A percentile compares a stretch with the other conserved stretches of the same genome.
These are phyloP conservation scores for Dolomedes plantarius DNA, from an alignment of 2,888 invertebrate genomes.

Conservation along the genomic window DNA sequence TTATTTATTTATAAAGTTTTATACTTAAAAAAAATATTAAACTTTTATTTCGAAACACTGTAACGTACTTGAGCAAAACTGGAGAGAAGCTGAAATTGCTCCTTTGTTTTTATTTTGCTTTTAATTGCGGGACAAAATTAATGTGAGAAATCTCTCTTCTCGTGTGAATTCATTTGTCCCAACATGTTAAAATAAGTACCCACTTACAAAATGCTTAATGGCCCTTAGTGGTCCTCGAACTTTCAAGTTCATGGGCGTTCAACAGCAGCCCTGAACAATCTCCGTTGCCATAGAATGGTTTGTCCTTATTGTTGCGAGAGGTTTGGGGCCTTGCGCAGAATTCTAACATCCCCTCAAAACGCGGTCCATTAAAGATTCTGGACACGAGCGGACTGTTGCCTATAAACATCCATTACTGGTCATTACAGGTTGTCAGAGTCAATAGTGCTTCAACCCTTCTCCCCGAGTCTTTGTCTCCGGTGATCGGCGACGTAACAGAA, in stretches of 20 bases:
- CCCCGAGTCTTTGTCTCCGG: neutral
- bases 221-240: no score
- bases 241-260: constrained; percentile 1
- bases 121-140: no score
- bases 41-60: no score
- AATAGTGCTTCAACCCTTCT: neutral
- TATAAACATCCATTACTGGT: constrained; percentile 11
- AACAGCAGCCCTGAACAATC: neutral
- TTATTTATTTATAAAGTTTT: no score
- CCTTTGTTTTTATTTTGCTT: no score
- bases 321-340: neutral
- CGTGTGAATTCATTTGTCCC: no score
- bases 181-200: no score
- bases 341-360: neutral
- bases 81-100: no score
- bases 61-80: no score
- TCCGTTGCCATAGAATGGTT: neutral
- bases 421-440: constrained; percentile 7
- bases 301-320: neutral
- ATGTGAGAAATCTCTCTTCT: no score
- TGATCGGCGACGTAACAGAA: neutral
- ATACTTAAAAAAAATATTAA: no score
- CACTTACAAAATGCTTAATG: no score
- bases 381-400: neutral
- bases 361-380: neutral